Evolutionary conservation across 2,888 invertebrate species (phyloP).

Genomic region (Scaptomyza flava): DNA sequence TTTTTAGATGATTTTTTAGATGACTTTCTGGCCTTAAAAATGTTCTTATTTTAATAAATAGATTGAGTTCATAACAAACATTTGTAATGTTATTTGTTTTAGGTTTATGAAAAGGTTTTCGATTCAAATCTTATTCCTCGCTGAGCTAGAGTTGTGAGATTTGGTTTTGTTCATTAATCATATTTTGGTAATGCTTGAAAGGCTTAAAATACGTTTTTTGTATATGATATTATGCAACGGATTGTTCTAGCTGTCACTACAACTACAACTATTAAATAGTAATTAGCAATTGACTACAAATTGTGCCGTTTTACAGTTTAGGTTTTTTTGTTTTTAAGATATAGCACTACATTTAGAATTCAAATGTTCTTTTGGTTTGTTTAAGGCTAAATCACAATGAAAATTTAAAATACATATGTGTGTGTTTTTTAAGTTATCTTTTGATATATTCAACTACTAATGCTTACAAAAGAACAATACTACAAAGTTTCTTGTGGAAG

Average conservation of each 20-base stretch:
- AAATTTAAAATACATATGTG: constrained; percentile 17
- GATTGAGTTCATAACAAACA: no score
- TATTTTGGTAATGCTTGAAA: constrained; percentile 8
- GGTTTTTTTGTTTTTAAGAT: background rate
- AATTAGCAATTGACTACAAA: constrained; percentile 19
- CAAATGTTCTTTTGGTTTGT: constrained; percentile 22
- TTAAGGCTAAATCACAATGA: constrained; percentile 56
- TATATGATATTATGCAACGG: constrained; percentile 18
- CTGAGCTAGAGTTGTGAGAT: constrained; percentile 18
- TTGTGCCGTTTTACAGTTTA: background rate
- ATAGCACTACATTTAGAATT: constrained; percentile 6
- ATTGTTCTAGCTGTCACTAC: constrained; percentile 14
- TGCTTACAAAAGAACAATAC: constrained; percentile 29
- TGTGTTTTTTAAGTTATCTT: constrained; percentile 11
- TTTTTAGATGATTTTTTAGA: background rate
- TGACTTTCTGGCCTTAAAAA: background rate
- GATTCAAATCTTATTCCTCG: constrained; percentile 17
- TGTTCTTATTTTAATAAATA: no score
- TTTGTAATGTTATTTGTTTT: no score
- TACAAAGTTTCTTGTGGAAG: constrained; percentile 39
- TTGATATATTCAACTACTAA: constrained; percentile 9
- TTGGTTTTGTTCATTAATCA: constrained; percentile 11
- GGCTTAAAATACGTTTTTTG: constrained; percentile 2
- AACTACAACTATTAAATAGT: constrained; percentile 26
- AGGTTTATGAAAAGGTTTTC: no score